phyloP scores from a whole-genome alignment of 2,113 vertebrate species.

The zebrafish (Danio rerio) region GRCz12tu NC_133199.1:10769501-10770000 shows the following conservation, averaged over 20 bases:
- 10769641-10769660: not conserved
- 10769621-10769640: not conserved
- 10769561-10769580: not conserved
- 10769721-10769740: not conserved
- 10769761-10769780: not conserved
- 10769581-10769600: not conserved
- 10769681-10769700: not conserved
- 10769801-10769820: conserved; percentile 47
- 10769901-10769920: not conserved
- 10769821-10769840: not conserved
- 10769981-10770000: conserved; percentile 59
- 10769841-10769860: conserved; percentile 26
- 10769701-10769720: not conserved
- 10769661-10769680: conserved; percentile 17
- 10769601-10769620: not conserved
- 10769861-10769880: conserved; percentile 51
- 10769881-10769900: not conserved
- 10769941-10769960: not conserved
- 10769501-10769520: not conserved
- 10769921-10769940: not conserved
- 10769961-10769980: conserved; percentile 41
- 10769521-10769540: not conserved
- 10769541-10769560: not conserved
- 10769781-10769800: conserved; percentile 67
- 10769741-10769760: not conserved